A percentile compares a stretch with the other conserved stretches of the same genome.
Evolutionary conservation across 2,888 invertebrate species (phyloP).

Genomic region (Meteorus colon): DNA sequence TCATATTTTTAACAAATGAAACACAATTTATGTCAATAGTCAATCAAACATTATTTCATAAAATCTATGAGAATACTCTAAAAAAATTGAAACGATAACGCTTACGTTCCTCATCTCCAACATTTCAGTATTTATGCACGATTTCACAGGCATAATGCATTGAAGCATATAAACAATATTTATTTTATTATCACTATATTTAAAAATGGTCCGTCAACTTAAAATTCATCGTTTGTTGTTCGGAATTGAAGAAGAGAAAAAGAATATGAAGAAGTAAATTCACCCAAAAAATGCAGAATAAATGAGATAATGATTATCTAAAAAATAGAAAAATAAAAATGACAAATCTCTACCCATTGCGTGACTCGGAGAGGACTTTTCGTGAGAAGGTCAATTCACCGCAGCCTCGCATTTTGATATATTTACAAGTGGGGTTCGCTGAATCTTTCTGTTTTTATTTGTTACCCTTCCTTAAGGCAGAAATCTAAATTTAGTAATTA

Average conservation of each 20-base stretch:
- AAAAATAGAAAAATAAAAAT: constrained; percentile 15
- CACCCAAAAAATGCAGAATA: background rate
- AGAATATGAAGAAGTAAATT: background rate
- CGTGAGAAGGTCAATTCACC: constrained; percentile 39
- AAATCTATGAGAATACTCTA: constrained; percentile 33
- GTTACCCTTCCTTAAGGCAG: constrained; percentile 53
- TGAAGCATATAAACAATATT: constrained; percentile 27
- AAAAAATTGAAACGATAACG: constrained; percentile 31
- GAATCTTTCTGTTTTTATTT: constrained; percentile 20
- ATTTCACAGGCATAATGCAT: constrained; percentile 28
- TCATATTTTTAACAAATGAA: constrained; percentile 32
- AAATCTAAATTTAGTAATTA: constrained; percentile 53
- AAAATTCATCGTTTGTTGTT: constrained; percentile 8
- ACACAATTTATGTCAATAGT: constrained; percentile 30
- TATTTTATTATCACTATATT: constrained; percentile 23
- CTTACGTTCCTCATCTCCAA: constrained; percentile 28
- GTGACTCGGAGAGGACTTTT: constrained; percentile 37
- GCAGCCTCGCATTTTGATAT: constrained; percentile 48
- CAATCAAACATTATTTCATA: constrained; percentile 31
- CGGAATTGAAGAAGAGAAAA: background rate
- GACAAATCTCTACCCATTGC: constrained; percentile 20
- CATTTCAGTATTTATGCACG: constrained; percentile 26
- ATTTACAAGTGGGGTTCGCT: constrained; percentile 51
- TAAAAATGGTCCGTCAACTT: constrained; percentile 26
- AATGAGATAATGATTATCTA: constrained; percentile 12